Base-by-base conservation (phyloP, 1,140 invertebrate species). In the Idris sp. region DNA sequence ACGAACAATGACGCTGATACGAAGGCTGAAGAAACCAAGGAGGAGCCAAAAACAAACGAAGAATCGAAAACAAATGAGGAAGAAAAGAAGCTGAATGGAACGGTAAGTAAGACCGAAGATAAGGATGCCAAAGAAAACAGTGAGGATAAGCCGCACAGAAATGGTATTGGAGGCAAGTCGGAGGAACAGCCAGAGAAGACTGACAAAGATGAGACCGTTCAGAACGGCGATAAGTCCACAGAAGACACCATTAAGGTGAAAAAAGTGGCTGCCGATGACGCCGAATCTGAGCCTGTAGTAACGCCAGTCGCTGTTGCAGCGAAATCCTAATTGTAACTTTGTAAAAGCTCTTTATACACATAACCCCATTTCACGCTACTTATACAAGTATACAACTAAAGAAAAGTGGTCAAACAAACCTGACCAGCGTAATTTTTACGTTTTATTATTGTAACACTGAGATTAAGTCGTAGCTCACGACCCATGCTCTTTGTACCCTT, bases 361-460 rank as follows among this genome's bases (percentile, higher is more conserved):
- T 85, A 85, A 84, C 77, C 79, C 80, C 81, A 46, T 53, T 74
- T 72, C 78, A 71, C 64, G 79, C 83, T 81, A 85, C 80, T 85
- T 85, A 86, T 85, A 83, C 79, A 83, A 80, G 72, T 83, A 86
- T 83, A 82, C 85, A 84, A 79, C 68, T 79, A 84, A 80, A 61
- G 81, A 81, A 78, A n/a, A n/a, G 84, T 79, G 76, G 78, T 76
- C 78, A 77, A 76, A 76, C 75, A 78, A 53, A 65, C 64, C n/a
- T 40, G 28, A 64, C 77, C 53, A 35, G 43, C 49, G 38, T 82
- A 79, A 83, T 80, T 84, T 79, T 76, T 81, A 82, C 78, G 79
- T 84, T 82, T 78, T 83, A 82, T 75, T 73, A 79, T 84, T n/a
- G n/a, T n/a, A 83, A 77, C 72, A 78, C 78, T 78, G 74, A 82